A percentile compares a stretch with the other conserved stretches of the same genome.
phyloP scores from a whole-genome alignment of 2,888 invertebrate genomes.

The Sarcophaga variegata region DNA sequence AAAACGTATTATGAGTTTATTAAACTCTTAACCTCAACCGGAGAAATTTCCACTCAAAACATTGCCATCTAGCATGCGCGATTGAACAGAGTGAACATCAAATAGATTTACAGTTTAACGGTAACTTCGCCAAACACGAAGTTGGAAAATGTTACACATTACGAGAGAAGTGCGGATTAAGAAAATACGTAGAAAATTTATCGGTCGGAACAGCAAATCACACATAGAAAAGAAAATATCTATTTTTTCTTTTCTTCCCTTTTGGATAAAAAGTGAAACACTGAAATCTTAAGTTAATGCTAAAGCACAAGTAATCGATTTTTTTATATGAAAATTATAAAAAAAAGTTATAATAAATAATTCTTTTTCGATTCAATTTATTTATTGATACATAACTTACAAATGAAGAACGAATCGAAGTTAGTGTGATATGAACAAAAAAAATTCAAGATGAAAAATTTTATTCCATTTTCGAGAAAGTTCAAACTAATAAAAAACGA shows the following conservation, averaged over 20 bases:
- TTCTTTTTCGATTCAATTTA: not conserved
- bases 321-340: constrained; percentile 11
- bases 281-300: not conserved
- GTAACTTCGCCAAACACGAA: constrained; percentile 68
- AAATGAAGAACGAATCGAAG: too few species aligned
- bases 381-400: not conserved
- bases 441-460: constrained; percentile 2
- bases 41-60: constrained; percentile 66
- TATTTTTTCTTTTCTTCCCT: constrained; percentile 5
- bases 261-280: constrained; percentile 41
- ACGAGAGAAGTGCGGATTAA: constrained; percentile 68
- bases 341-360: constrained; percentile 6
- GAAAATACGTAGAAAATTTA: constrained; percentile 60
- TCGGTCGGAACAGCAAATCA: constrained; percentile 43
- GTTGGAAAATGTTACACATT: constrained; percentile 67
- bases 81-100: constrained; percentile 33
- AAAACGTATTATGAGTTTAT: constrained; percentile 60
- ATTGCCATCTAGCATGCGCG: constrained; percentile 55
- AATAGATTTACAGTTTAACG: constrained; percentile 54
- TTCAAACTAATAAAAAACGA: not conserved
- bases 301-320: constrained; percentile 22
- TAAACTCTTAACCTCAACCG: constrained; percentile 66
- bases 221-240: constrained; percentile 28
- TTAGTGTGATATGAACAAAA: not conserved
- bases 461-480: not conserved